Percentiles rank a stretch among this genome's conserved stretches.
phyloP scores from a whole-genome alignment of 2,888 invertebrate species.

The Thymelicus lineola region DNA sequence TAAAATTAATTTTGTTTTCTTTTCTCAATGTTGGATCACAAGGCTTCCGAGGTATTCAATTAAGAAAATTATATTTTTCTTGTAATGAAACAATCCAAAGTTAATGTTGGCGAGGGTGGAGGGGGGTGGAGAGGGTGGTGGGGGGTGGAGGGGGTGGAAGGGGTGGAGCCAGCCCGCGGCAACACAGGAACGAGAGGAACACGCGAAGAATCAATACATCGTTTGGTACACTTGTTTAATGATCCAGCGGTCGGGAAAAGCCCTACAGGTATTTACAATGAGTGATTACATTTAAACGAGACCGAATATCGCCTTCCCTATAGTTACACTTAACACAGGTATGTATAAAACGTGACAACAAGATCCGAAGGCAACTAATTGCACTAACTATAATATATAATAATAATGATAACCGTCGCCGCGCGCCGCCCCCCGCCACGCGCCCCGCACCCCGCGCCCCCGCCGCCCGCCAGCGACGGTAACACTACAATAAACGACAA shows the following conservation, averaged over 20 bases:
- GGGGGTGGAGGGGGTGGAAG: not conserved
- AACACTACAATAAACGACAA: conserved; percentile 16
- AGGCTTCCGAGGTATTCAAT: too few species aligned
- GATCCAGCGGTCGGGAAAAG: conserved; percentile 15
- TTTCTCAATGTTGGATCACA: too few species aligned
- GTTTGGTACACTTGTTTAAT: conserved; percentile 33
- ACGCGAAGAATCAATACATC: conserved; percentile 26
- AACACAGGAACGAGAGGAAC: conserved; percentile 23
- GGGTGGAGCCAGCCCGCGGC: not conserved
- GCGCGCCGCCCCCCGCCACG: not conserved
- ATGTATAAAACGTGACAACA: conserved; percentile 55
- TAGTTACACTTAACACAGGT: conserved; percentile 31
- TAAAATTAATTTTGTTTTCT: too few species aligned
- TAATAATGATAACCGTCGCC: conserved; percentile 45
- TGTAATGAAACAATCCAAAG: too few species aligned
- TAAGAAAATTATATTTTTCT: too few species aligned
- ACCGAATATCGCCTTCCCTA: conserved; percentile 31
- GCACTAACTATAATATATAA: conserved; percentile 66
- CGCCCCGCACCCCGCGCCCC: not conserved
- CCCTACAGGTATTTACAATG: conserved; percentile 34
- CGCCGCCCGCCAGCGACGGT: not conserved
- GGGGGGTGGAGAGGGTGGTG: too few species aligned
- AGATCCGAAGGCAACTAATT: conserved; percentile 65
- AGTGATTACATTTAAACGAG: conserved; percentile 16
- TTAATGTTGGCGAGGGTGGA: too few species aligned